These are phyloP conservation scores for Sycophila sp. DNA, from an alignment of 1,140 invertebrate genomes.

Conservation along the genomic window DNA sequence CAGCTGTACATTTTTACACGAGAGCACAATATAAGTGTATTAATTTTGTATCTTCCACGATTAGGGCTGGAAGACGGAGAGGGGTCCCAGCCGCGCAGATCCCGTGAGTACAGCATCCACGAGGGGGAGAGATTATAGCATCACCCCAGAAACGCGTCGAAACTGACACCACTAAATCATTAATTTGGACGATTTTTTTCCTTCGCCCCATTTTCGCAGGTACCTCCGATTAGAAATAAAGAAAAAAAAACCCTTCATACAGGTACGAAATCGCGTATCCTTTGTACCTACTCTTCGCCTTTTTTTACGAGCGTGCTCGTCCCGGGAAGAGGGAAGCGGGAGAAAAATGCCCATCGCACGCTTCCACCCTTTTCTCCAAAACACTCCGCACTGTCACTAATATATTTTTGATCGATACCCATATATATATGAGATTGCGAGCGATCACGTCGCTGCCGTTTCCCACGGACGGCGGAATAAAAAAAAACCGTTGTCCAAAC, in stretches of 20 bases:
- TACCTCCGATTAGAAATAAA: slow-evolving; percentile 44
- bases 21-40: slow-evolving; percentile 19
- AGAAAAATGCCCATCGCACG: slow-evolving; percentile 7
- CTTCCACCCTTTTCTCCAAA: slow-evolving; percentile 49
- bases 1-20: background rate
- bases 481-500: slow-evolving; percentile 66
- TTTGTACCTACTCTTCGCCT: slow-evolving; percentile 27
- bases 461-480: slow-evolving; percentile 55
- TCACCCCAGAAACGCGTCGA: slow-evolving; percentile 51
- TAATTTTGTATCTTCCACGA: slow-evolving; percentile 37
- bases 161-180: slow-evolving; percentile 65
- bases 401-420: slow-evolving; percentile 68
- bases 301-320: slow-evolving; percentile 20
- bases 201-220: slow-evolving; percentile 52
- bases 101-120: background rate
- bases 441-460: slow-evolving; percentile 55
- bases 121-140: slow-evolving; percentile 38
- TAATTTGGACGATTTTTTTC: slow-evolving; percentile 57
- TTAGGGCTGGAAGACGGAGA: slow-evolving; percentile 11
- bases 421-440: slow-evolving; percentile 40
- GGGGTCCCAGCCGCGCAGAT: background rate
- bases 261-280: slow-evolving; percentile 19
- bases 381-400: slow-evolving; percentile 67
- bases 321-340: background rate
- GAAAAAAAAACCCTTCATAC: slow-evolving; percentile 45